These are phyloP conservation scores for Poecilia latipinna DNA, from an alignment of 2,113 vertebrate genomes.

Conservation along the genomic window DNA sequence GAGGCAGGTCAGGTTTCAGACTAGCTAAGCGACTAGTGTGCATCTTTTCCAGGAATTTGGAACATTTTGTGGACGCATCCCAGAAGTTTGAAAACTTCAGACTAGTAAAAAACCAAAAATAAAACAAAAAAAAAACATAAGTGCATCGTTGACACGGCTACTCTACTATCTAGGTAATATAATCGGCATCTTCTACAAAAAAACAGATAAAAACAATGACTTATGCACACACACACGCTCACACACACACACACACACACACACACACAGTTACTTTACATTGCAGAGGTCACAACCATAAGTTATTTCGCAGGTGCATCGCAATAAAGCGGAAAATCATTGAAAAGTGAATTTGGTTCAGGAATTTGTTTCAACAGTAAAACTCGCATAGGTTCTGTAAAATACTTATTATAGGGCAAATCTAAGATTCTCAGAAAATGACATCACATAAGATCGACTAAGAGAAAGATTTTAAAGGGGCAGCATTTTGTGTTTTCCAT, in stretches of 20 bases:
- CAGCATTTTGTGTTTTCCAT: too few relatives aligned
- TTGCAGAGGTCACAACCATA: slow-evolving; percentile 68
- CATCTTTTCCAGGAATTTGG: neutral
- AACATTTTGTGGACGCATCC: slow-evolving; percentile 66
- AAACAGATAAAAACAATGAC: slow-evolving; percentile 31
- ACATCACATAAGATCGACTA: neutral
- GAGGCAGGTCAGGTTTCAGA: slow-evolving; percentile 4
- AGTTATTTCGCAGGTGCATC: slow-evolving; percentile 13
- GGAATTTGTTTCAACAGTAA: neutral
- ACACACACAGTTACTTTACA: slow-evolving; percentile 65
- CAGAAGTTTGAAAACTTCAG: slow-evolving; percentile 56
- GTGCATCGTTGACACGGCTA: slow-evolving; percentile 74
- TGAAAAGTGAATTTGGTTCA: neutral
- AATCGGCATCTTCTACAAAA: slow-evolving; percentile 44
- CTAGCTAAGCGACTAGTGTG: slow-evolving; percentile 1
- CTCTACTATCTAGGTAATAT: slow-evolving; percentile 58
- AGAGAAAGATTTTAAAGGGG: too few relatives aligned
- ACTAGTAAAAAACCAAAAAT: slow-evolving; percentile 19
- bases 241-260: slow-evolving; percentile 40
- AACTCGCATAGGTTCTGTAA: neutral
- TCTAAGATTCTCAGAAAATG: neutral
- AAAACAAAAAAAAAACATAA: slow-evolving; percentile 37
- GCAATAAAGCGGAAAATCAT: neutral
- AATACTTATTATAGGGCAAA: too few relatives aligned
- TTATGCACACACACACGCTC: slow-evolving; percentile 44